Conservation (phyloP, 2,797 vertebrate genomes). For the Argya squamiceps region DNA sequence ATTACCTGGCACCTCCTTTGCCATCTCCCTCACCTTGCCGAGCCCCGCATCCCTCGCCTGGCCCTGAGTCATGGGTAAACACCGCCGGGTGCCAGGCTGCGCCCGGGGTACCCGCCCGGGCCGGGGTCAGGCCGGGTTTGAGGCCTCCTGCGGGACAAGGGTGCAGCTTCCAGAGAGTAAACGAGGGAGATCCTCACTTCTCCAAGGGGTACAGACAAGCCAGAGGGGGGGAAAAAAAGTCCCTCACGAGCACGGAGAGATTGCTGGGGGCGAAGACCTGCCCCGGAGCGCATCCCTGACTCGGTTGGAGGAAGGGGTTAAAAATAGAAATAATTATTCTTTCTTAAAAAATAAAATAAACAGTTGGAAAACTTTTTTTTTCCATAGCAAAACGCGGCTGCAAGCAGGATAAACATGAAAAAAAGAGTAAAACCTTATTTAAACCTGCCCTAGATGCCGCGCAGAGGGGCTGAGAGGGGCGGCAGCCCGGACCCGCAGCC, state of each 20-base stretch:
- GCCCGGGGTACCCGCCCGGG: conserved; percentile 29
- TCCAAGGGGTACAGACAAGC: background rate
- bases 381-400: background rate
- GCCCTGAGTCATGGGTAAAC: conserved; percentile 66
- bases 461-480: background rate
- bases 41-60: conserved; percentile 22
- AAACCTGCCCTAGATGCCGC: background rate
- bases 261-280: rapidly evolving
- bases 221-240: rapidly evolving
- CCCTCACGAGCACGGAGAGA: background rate
- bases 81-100: conserved; percentile 41
- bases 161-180: background rate
- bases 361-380: background rate
- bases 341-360: rapidly evolving
- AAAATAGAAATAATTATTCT: background rate
- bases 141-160: background rate
- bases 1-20: conserved; percentile 55
- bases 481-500: background rate
- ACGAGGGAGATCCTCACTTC: rapidly evolving
- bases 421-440: background rate
- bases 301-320: rapidly evolving
- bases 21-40: conserved; percentile 62
- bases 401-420: background rate
- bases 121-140: background rate
- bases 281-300: background rate